These are phyloP conservation scores for Gracilinanus agilis DNA, from an alignment of 2,113 vertebrate genomes.

Conservation along the genomic window DNA sequence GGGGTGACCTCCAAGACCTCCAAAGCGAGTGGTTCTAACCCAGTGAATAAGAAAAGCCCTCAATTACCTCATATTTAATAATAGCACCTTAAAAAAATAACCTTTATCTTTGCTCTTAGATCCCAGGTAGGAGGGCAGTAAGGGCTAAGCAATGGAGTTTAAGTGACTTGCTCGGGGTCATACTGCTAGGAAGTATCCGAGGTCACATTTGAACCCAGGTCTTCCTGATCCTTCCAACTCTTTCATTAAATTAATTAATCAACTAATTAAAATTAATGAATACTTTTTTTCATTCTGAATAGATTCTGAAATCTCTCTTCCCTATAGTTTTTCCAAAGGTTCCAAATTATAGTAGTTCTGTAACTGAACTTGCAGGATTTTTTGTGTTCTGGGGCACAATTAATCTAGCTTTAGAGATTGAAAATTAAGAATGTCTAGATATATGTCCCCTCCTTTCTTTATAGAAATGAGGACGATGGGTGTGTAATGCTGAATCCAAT, in stretches of 20 bases:
- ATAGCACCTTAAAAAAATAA: too few relatives aligned
- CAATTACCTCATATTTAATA: too few relatives aligned
- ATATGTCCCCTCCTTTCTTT: not conserved
- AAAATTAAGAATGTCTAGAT: not conserved
- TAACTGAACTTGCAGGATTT: not conserved
- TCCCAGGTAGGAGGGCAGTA: too few relatives aligned
- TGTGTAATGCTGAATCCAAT: not conserved
- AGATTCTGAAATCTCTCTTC: not conserved
- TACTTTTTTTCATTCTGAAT: not conserved
- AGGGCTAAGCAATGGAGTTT: too few relatives aligned
- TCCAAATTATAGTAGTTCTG: not conserved
- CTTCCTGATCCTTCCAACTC: not conserved
- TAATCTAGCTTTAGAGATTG: not conserved
- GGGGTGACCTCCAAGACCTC: constrained; percentile 24
- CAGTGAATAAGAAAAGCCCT: not conserved
- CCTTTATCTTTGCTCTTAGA: too few relatives aligned
- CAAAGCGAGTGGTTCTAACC: not conserved
- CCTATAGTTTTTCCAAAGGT: not conserved
- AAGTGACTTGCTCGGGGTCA: too few relatives aligned
- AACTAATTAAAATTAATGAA: too few relatives aligned
- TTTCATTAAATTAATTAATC: too few relatives aligned
- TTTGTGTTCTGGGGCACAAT: not conserved
- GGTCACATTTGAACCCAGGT: too few relatives aligned
- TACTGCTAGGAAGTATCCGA: too few relatives aligned
- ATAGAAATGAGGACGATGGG: not conserved